phyloP scores from a whole-genome alignment of 2,888 invertebrate genomes.

The Drosophila diplacantha region DNA sequence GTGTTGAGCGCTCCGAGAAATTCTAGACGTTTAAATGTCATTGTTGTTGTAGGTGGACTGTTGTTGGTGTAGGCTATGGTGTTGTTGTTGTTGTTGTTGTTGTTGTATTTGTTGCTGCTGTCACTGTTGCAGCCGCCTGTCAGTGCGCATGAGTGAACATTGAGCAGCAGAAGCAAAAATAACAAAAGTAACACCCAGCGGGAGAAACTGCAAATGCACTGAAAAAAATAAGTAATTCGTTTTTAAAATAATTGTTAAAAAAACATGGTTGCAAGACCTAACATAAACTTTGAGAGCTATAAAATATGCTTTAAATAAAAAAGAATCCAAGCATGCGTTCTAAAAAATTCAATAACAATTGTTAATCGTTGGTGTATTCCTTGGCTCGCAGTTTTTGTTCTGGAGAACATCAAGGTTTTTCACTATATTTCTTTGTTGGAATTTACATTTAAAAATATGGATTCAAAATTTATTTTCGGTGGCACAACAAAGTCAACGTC shows the following conservation, averaged over 20 bases:
- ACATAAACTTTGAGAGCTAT: not conserved
- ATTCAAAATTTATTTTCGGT: not conserved
- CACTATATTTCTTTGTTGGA: not conserved
- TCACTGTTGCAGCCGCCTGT: conserved; percentile 49
- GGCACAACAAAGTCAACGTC: conserved; percentile 53
- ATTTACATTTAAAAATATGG: not conserved
- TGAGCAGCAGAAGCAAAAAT: conserved; percentile 46
- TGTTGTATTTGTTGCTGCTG: conserved; percentile 32
- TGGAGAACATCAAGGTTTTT: too few relatives aligned
- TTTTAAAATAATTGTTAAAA: not conserved
- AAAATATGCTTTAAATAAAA: not conserved
- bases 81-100: conserved; percentile 32
- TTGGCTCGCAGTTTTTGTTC: not conserved
- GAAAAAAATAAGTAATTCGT: not conserved
- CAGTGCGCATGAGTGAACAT: conserved; percentile 72
- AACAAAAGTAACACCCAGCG: conserved; percentile 21
- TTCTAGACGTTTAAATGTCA: conserved; percentile 71
- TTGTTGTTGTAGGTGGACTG: conserved; percentile 40
- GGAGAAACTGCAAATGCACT: conserved; percentile 14
- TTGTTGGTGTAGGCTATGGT: conserved; percentile 39
- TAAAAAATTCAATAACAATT: not conserved
- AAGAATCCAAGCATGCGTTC: not conserved
- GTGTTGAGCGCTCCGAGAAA: conserved; percentile 67
- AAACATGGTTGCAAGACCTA: not conserved
- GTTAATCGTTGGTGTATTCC: not conserved